phyloP scores from a whole-genome alignment of 1,140 invertebrate genomes.

The Anastrepha ludens region DNA sequence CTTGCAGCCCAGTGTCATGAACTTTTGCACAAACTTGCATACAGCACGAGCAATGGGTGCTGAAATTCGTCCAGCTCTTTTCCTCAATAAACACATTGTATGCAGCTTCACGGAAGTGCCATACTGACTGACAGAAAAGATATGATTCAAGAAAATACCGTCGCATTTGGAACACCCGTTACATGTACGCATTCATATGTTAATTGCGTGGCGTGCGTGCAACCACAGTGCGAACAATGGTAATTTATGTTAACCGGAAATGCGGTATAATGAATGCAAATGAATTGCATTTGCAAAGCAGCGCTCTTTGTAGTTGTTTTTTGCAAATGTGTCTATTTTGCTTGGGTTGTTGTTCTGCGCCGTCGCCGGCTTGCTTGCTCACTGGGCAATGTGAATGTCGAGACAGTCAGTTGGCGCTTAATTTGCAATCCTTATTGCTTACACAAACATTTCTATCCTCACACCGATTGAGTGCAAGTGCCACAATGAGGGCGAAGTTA shows the following conservation, averaged over 20 bases:
- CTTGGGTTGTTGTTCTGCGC: constrained; percentile 9
- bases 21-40: too few relatives aligned
- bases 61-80: too few relatives aligned
- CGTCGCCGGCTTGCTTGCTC: constrained; percentile 28
- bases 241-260: constrained; percentile 47
- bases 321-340: neutral
- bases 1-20: too few relatives aligned
- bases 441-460: constrained; percentile 25
- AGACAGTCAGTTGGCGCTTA: neutral
- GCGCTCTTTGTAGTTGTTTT: neutral
- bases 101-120: too few relatives aligned
- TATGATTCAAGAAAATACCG: too few relatives aligned
- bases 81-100: too few relatives aligned
- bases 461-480: neutral
- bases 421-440: constrained; percentile 22
- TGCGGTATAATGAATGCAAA: constrained; percentile 47
- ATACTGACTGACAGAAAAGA: too few relatives aligned
- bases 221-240: constrained; percentile 40
- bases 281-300: constrained; percentile 41
- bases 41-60: too few relatives aligned
- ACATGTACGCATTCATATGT: neutral
- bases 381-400: neutral
- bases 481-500: neutral
- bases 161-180: too few relatives aligned
- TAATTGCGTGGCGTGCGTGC: neutral